A percentile compares a stretch with the other conserved stretches of the same genome.
Evolutionary conservation across 2,113 vertebrate genomes (phyloP).

Genomic region (Nycticryphes semicollaris): DNA sequence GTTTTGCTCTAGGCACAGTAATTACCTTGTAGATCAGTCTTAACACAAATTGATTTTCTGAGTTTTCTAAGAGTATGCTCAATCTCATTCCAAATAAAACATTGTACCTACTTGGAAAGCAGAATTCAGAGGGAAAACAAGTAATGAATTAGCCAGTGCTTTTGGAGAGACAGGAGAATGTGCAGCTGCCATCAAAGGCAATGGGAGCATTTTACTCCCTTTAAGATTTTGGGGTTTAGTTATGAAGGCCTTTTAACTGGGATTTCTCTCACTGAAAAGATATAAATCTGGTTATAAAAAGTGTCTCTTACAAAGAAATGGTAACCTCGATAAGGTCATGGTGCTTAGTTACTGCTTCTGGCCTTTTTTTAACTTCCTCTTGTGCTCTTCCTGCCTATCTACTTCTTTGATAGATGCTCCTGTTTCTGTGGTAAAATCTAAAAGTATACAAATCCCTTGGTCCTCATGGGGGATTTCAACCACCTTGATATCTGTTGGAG

Average conservation of each 20-base stretch:
- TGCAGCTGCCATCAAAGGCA: neutral
- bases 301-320: neutral
- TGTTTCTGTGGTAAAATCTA: neutral
- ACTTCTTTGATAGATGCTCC: neutral
- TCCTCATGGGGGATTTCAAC: no score
- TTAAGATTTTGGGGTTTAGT: neutral
- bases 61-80: constrained; percentile 3
- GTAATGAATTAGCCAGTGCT: neutral
- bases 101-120: neutral
- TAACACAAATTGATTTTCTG: constrained; percentile 34
- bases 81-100: constrained; percentile 17
- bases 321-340: neutral
- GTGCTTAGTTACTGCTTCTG: neutral
- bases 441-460: neutral
- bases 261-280: neutral
- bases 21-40: constrained; percentile 7
- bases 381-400: neutral
- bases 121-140: neutral
- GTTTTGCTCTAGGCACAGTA: neutral
- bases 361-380: neutral
- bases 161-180: neutral
- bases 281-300: neutral
- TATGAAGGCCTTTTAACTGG: neutral
- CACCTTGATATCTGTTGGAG: no score
- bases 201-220: neutral